A percentile compares a stretch with the other conserved stretches of the same genome.
Conservation (phyloP, 2,113 vertebrate genomes). For the Mobula birostris region DNA sequence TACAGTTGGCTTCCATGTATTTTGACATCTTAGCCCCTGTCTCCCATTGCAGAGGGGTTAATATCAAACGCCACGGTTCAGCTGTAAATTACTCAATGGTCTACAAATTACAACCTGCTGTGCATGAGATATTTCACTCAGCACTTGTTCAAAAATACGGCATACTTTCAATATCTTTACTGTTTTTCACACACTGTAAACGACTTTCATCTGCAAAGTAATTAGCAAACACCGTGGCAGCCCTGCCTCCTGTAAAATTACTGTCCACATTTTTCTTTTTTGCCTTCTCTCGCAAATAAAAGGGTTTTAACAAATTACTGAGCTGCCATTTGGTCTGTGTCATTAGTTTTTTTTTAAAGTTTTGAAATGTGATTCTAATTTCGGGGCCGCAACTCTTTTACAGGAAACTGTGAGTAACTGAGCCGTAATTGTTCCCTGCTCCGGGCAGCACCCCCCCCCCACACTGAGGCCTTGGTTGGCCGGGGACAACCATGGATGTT, state of each 20-base stretch:
- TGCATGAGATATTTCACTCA: background rate
- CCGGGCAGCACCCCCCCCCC: no score
- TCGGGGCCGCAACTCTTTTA: background rate
- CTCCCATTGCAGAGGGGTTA: no score
- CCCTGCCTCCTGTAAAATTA: background rate
- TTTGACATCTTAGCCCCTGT: background rate
- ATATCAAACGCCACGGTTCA: background rate
- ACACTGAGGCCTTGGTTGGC: no score
- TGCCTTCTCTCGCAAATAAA: background rate
- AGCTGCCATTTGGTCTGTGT: conserved; percentile 8
- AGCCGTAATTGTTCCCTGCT: background rate
- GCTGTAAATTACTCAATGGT: background rate
- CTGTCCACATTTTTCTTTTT: background rate
- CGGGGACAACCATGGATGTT: no score
- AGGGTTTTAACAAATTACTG: background rate
- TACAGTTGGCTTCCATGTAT: background rate
- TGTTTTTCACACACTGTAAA: background rate
- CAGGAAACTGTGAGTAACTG: background rate
- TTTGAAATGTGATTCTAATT: conserved; percentile 24
- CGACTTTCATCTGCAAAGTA: conserved; percentile 4
- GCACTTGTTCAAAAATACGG: background rate
- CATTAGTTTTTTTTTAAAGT: background rate
- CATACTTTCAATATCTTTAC: background rate
- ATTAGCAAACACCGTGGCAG: background rate
- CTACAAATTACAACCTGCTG: background rate